A percentile compares a stretch with the other conserved stretches of the same genome.
These are phyloP conservation scores for Drosophila busckii DNA, from an alignment of 1,140 invertebrate genomes.

Conservation along the genomic window DNA sequence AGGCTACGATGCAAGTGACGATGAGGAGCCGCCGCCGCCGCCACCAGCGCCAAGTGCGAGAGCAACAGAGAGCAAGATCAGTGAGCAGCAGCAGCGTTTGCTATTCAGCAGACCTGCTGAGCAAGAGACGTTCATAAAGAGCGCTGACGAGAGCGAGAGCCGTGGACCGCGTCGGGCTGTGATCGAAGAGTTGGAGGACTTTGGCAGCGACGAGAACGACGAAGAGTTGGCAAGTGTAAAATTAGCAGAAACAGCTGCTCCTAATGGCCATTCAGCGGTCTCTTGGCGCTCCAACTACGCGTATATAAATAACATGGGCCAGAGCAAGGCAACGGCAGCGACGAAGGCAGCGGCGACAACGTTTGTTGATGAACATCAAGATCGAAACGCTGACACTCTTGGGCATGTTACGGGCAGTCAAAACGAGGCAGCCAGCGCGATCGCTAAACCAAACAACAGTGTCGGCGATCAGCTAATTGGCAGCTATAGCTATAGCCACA, in stretches of 20 bases:
- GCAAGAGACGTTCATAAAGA: slow-evolving; percentile 2
- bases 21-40: slow-evolving; percentile 34
- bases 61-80: slow-evolving; percentile 17
- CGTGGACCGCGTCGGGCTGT: slow-evolving; percentile 43
- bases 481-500: slow-evolving; percentile 30
- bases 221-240: slow-evolving; percentile 51
- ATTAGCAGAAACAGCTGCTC: slow-evolving; percentile 74
- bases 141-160: slow-evolving; percentile 10
- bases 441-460: slow-evolving; percentile 42
- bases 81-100: slow-evolving; percentile 5
- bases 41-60: slow-evolving; percentile 7
- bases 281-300: slow-evolving; percentile 55
- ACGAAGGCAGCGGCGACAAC: slow-evolving; percentile 30
- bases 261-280: slow-evolving; percentile 51
- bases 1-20: slow-evolving; percentile 43
- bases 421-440: slow-evolving; percentile 66
- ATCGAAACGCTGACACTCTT: slow-evolving; percentile 50
- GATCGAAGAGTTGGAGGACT: slow-evolving; percentile 72
- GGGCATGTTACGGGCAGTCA: slow-evolving; percentile 52
- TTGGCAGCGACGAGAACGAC: slow-evolving; percentile 41
- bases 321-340: slow-evolving; percentile 27
- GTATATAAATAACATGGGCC: slow-evolving; percentile 69
- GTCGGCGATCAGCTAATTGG: slow-evolving; percentile 52
- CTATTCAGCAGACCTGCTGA: slow-evolving; percentile 15
- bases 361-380: slow-evolving; percentile 40